Percentiles rank a stretch among this genome's conserved stretches.
Conservation (phyloP, 2,113 vertebrate species). For the Phycodurus eques region DNA sequence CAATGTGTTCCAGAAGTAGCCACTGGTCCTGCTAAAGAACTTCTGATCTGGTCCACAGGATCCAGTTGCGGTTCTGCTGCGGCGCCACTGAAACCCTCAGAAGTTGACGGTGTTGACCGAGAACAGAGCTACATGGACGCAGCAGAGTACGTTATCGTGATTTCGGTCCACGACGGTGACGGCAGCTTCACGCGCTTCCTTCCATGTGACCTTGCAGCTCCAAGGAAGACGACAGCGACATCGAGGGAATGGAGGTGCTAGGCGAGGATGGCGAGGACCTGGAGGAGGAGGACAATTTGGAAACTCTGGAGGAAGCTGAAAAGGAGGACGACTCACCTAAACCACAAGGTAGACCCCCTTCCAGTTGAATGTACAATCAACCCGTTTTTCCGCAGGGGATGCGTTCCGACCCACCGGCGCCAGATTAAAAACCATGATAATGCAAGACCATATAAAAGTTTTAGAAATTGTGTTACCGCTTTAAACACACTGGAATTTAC, state of each 20-base stretch:
- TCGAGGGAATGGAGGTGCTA: conserved; percentile 67
- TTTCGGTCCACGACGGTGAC: not conserved
- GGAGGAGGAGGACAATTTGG: not conserved
- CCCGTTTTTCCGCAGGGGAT: no score
- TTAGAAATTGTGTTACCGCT: no score
- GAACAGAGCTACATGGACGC: not conserved
- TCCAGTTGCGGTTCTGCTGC: conserved; percentile 5
- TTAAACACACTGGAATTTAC: no score
- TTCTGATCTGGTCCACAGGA: conserved; percentile 15
- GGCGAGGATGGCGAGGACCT: conserved; percentile 43
- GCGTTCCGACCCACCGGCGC: no score
- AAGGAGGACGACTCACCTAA: not conserved
- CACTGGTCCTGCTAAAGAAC: not conserved
- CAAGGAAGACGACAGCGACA: conserved; percentile 54
- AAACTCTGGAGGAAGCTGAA: not conserved
- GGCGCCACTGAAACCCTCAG: not conserved
- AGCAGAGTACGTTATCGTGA: conserved; percentile 25
- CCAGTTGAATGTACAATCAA: not conserved
- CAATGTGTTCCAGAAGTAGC: no score
- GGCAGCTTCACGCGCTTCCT: not conserved
- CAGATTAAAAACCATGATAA: no score
- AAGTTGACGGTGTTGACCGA: conserved; percentile 9
- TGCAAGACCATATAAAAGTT: no score
- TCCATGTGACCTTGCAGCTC: conserved; percentile 13
- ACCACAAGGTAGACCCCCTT: conserved; percentile 12